These are phyloP conservation scores for Australoheros scitulus DNA, from an alignment of 2,113 vertebrate species.

Conservation along the genomic window DNA sequence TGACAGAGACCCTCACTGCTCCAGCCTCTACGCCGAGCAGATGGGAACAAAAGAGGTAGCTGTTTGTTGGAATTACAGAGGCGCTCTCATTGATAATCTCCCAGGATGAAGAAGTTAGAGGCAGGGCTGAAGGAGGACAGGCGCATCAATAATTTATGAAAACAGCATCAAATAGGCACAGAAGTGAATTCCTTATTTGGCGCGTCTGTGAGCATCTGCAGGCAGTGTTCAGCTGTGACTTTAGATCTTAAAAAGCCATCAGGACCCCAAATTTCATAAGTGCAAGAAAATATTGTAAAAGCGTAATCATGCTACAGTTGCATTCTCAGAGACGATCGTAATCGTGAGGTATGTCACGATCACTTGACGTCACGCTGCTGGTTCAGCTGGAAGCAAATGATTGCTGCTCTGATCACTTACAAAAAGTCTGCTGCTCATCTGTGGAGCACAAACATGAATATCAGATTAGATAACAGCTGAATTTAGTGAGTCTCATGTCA, in stretches of 20 bases:
- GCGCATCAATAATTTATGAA: slow-evolving; percentile 73
- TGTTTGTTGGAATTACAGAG: slow-evolving; percentile 73
- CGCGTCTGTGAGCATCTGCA: slow-evolving; percentile 13
- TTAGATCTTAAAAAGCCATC: slow-evolving; percentile 17
- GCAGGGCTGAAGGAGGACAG: slow-evolving; percentile 30
- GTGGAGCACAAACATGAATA: not conserved
- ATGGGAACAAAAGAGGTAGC: slow-evolving; percentile 69
- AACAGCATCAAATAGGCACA: slow-evolving; percentile 63
- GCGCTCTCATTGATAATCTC: slow-evolving; percentile 71
- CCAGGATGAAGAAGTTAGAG: slow-evolving; percentile 52
- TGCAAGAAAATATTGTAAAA: slow-evolving; percentile 7
- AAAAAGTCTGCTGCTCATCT: slow-evolving; percentile 1
- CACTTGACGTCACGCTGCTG: not conserved
- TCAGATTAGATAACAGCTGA: not conserved
- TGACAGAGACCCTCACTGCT: slow-evolving; percentile 47
- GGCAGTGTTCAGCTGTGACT: slow-evolving; percentile 15
- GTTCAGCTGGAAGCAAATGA: slow-evolving; percentile 29
- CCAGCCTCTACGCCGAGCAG: slow-evolving; percentile 36
- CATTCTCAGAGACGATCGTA: slow-evolving; percentile 1
- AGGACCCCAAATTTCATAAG: slow-evolving; percentile 26
- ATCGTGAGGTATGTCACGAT: not conserved
- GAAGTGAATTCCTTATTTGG: slow-evolving; percentile 15
- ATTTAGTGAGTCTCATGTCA: not conserved
- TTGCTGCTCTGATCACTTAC: slow-evolving; percentile 20
- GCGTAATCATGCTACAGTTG: not conserved